Conservation (phyloP, 2,113 vertebrate species). For the Trichechus manatus region DNA sequence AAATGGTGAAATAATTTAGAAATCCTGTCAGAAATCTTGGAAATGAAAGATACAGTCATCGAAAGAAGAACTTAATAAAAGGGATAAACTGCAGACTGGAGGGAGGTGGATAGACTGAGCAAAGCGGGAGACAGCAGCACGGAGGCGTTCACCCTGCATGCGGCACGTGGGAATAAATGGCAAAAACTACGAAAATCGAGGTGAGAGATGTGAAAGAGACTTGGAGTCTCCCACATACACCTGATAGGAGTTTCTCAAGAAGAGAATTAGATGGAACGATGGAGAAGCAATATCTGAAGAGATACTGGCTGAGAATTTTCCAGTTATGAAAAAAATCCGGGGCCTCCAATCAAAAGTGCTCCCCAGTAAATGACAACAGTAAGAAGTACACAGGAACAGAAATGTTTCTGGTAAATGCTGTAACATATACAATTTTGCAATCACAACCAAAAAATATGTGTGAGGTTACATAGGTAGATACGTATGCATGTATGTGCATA, state of each 20-base stretch:
- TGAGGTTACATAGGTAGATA: background rate
- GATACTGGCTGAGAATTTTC: background rate
- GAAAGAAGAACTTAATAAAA: background rate
- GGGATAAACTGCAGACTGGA: background rate
- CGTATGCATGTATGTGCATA: background rate
- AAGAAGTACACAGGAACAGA: background rate
- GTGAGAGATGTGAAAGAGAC: background rate
- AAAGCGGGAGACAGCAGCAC: background rate
- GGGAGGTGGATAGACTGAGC: background rate
- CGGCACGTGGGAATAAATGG: background rate
- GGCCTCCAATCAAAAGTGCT: background rate
- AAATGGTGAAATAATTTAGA: constrained; percentile 26
- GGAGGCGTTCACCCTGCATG: background rate
- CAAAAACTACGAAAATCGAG: background rate
- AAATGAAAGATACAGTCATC: background rate
- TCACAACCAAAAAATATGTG: background rate
- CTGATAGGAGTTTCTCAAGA: background rate
- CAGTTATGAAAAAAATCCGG: background rate
- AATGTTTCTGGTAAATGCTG: background rate
- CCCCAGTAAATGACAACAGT: background rate
- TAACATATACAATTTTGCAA: background rate
- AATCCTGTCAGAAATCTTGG: background rate
- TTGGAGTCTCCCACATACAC: background rate
- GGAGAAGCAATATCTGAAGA: background rate
- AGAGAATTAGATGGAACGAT: background rate